Percentiles rank a stretch among this genome's conserved stretches.
Conservation (phyloP, 2,888 invertebrate genomes). For the Biston betularia region DNA sequence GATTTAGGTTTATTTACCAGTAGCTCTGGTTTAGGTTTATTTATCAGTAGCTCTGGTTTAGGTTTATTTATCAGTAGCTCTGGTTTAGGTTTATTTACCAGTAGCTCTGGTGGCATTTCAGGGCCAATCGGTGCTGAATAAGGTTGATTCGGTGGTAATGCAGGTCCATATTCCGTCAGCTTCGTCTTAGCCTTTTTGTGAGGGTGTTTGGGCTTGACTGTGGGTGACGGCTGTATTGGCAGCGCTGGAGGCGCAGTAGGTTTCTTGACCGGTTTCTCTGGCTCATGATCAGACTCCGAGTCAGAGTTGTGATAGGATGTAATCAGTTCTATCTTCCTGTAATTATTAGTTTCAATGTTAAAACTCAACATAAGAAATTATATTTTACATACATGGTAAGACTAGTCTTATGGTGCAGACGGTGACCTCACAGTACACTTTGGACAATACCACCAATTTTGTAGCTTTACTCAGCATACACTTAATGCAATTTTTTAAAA, state of each 20-base stretch:
- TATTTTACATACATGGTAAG: no score
- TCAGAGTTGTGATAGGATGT: slow-evolving; percentile 85
- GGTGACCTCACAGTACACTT: no score
- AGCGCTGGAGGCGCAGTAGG: slow-evolving; percentile 41
- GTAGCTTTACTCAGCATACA: no score
- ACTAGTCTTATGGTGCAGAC: no score
- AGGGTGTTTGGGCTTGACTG: slow-evolving; percentile 40
- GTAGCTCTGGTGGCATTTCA: slow-evolving; percentile 65
- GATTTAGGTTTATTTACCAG: slow-evolving; percentile 48
- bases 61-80: no score
- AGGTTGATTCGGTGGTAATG: slow-evolving; percentile 67
- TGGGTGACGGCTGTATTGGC: slow-evolving; percentile 19
- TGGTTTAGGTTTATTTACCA: no score
- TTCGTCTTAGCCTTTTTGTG: slow-evolving; percentile 68
- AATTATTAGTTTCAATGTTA: slow-evolving; percentile 32
- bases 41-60: slow-evolving; percentile 53
- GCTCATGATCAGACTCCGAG: slow-evolving; percentile 83
- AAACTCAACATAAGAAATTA: background rate
- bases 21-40: slow-evolving; percentile 54
- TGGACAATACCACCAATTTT: no score
- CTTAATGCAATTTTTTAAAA: no score
- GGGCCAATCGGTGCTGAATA: slow-evolving; percentile 76
- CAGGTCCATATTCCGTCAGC: slow-evolving; percentile 68
- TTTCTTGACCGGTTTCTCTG: slow-evolving; percentile 59
- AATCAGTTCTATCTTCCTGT: slow-evolving; percentile 86